A percentile compares a stretch with the other conserved stretches of the same genome.
These are phyloP conservation scores for Troglohyphantes excavatus DNA, from an alignment of 2,888 invertebrate genomes.

Conservation along the genomic window DNA sequence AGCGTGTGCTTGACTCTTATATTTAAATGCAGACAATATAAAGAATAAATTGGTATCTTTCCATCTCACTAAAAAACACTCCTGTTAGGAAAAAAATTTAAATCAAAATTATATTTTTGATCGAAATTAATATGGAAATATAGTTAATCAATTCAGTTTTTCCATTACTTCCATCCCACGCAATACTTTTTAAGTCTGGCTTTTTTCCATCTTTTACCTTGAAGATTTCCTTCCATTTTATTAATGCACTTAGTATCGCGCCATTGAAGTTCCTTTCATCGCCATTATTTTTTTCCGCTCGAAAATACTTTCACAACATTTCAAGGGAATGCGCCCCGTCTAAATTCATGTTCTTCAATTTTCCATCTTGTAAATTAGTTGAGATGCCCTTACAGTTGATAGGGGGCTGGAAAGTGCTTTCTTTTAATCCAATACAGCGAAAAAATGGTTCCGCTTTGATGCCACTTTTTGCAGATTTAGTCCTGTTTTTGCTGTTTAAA, in stretches of 20 bases:
- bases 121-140: slow-evolving; percentile 2
- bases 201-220: neutral
- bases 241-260: slow-evolving; percentile 29
- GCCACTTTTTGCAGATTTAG: neutral
- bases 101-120: neutral
- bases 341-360: slow-evolving; percentile 16
- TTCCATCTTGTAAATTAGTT: slow-evolving; percentile 26
- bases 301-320: neutral
- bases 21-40: no score
- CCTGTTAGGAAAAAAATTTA: no score
- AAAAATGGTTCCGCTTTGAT: neutral
- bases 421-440: slow-evolving; percentile 20
- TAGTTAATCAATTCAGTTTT: neutral
- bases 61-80: no score
- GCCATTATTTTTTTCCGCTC: neutral
- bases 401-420: neutral
- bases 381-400: neutral
- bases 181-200: neutral
- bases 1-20: no score
- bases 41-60: no score
- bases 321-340: neutral
- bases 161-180: neutral
- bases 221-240: neutral
- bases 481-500: neutral
- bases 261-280: neutral